These are phyloP conservation scores for Silurus glanis DNA, from an alignment of 2,113 vertebrate species.

Conservation along the genomic window DNA sequence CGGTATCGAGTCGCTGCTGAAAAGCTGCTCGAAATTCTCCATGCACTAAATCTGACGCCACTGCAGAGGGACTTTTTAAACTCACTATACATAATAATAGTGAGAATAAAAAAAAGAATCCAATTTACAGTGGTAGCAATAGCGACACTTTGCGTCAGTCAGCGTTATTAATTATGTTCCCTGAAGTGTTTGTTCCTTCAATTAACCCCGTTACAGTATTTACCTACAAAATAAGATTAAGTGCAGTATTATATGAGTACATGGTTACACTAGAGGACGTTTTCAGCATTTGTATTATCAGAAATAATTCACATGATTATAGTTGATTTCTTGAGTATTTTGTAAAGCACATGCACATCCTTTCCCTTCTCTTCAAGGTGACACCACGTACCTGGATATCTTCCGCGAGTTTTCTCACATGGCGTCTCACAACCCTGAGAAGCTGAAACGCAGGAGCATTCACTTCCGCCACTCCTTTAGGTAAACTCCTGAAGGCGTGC, in stretches of 20 bases:
- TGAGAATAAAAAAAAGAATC: no score
- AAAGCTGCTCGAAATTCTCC: no score
- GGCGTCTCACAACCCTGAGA: conserved; percentile 86
- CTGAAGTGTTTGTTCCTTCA: background rate
- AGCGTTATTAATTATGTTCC: no score
- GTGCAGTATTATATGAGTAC: background rate
- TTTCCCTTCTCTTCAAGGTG: conserved; percentile 69
- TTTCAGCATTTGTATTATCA: background rate
- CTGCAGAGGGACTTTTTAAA: no score
- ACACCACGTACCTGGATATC: conserved; percentile 85
- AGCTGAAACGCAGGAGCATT: conserved; percentile 80
- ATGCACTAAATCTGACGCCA: no score
- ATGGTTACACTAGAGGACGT: background rate
- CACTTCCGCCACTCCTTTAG: conserved; percentile 82
- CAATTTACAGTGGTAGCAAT: no score
- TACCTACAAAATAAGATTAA: background rate
- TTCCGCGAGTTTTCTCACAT: conserved; percentile 88
- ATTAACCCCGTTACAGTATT: background rate
- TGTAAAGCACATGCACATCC: background rate
- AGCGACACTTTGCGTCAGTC: no score
- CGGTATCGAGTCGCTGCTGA: no score
- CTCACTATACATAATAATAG: no score
- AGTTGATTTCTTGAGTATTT: background rate
- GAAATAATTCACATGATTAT: background rate
- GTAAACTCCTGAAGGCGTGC: conserved; percentile 59